phyloP scores from a whole-genome alignment of 2,888 invertebrate genomes.

The Limnephilus rhombicus region DNA sequence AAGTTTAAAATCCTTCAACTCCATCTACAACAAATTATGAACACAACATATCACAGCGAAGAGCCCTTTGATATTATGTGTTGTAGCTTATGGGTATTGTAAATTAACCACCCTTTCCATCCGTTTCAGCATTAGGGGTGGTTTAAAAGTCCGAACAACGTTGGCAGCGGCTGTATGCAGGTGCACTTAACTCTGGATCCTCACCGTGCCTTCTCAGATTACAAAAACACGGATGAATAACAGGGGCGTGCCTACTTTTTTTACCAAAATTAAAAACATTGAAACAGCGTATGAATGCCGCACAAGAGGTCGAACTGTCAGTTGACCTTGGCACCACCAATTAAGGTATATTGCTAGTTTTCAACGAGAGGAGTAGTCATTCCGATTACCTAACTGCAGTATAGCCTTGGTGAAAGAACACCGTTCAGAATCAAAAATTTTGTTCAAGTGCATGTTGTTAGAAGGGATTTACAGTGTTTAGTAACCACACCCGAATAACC shows the following conservation, averaged over 20 bases:
- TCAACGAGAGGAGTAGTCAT: too few relatives aligned
- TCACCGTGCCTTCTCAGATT: neutral
- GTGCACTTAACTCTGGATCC: neutral
- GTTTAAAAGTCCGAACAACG: neutral
- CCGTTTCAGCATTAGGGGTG: constrained; percentile 1
- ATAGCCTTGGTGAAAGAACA: too few relatives aligned
- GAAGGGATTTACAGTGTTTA: too few relatives aligned
- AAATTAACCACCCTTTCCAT: neutral
- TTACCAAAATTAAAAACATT: neutral
- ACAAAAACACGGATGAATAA: neutral
- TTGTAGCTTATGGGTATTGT: neutral
- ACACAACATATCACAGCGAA: neutral
- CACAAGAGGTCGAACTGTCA: too few relatives aligned
- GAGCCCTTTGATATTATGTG: neutral
- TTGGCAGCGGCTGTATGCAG: neutral
- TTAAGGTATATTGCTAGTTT: too few relatives aligned
- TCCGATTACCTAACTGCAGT: too few relatives aligned
- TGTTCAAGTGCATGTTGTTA: too few relatives aligned
- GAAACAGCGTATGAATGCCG: neutral
- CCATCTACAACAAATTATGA: neutral
- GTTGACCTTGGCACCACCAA: too few relatives aligned
- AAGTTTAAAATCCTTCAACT: too few relatives aligned
- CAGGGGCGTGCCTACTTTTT: neutral
- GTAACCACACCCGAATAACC: too few relatives aligned
- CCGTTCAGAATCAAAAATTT: too few relatives aligned